A percentile compares a stretch with the other conserved stretches of the same genome.
These are phyloP conservation scores for Epizoanthus scotinus DNA, from an alignment of 92 coral and sea anemone genomes.

Conservation along the genomic window DNA sequence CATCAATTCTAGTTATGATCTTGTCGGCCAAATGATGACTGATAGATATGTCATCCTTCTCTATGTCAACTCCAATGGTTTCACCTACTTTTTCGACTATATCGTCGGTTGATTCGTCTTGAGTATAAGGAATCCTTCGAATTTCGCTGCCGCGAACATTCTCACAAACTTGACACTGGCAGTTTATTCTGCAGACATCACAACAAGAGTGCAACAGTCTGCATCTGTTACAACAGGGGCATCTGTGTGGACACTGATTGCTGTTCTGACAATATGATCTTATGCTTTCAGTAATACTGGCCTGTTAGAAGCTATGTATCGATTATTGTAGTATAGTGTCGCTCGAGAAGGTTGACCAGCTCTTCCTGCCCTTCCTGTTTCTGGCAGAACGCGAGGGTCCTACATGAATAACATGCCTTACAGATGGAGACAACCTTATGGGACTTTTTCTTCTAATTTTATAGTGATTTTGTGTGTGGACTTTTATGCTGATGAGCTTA, in stretches of 20 bases:
- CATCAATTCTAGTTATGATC: constrained; percentile 22
- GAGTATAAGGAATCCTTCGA: constrained; percentile 10
- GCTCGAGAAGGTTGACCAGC: constrained; percentile 32
- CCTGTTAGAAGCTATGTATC: constrained; percentile 34
- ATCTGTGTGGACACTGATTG: constrained; percentile 28
- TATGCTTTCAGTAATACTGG: constrained; percentile 38
- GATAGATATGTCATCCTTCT: constrained; percentile 8
- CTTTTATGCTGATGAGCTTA: no score
- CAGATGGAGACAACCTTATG: constrained; percentile 24
- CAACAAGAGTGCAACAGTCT: background rate
- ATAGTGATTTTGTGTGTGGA: no score
- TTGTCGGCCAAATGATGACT: constrained; percentile 20
- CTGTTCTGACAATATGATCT: constrained; percentile 19
- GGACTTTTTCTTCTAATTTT: no score
- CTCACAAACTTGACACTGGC: constrained; percentile 13
- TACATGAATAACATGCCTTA: constrained; percentile 34
- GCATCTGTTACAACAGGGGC: background rate
- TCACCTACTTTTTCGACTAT: constrained; percentile 23
- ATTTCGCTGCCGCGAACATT: no score
- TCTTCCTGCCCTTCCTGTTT: constrained; percentile 45
- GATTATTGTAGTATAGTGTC: constrained; percentile 24
- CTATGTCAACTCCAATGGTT: constrained; percentile 23
- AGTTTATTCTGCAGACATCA: constrained; percentile 37
- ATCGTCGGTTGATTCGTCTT: constrained; percentile 27
- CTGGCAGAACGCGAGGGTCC: constrained; percentile 36